phyloP scores from a whole-genome alignment of 2,888 invertebrate species.

The Teleogryllus oceanicus region DNA sequence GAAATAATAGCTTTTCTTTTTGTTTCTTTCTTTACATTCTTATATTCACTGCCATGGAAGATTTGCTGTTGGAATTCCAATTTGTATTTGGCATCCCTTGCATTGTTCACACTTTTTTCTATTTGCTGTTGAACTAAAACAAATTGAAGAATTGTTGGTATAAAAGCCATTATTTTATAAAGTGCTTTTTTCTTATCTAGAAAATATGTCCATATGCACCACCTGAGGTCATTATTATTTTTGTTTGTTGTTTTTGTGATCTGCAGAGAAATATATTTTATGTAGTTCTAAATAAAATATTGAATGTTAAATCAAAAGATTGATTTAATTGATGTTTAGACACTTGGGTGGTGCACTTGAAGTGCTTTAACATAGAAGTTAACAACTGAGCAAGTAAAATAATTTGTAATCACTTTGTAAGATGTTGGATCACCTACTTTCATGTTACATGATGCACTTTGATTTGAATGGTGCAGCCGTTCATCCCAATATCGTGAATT shows the following conservation, averaged over 20 bases:
- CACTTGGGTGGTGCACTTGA: slow-evolving; percentile 28
- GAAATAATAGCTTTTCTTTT: background rate
- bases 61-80: slow-evolving; percentile 18
- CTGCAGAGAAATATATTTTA: slow-evolving; percentile 30
- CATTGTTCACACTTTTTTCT: slow-evolving; percentile 34
- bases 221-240: slow-evolving; percentile 24
- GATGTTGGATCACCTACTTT: slow-evolving; percentile 25
- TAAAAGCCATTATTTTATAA: slow-evolving; percentile 34
- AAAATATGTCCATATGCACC: slow-evolving; percentile 26
- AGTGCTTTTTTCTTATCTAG: slow-evolving; percentile 31
- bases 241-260: slow-evolving; percentile 27
- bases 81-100: slow-evolving; percentile 32
- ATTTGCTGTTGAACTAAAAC: slow-evolving; percentile 30
- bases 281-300: slow-evolving; percentile 4
- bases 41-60: slow-evolving; percentile 33
- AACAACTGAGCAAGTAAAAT: slow-evolving; percentile 23
- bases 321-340: slow-evolving; percentile 20
- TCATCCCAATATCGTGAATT: background rate
- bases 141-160: slow-evolving; percentile 30
- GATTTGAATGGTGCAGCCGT: slow-evolving; percentile 18
- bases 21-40: slow-evolving; percentile 19
- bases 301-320: slow-evolving; percentile 28
- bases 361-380: slow-evolving; percentile 35
- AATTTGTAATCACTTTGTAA: slow-evolving; percentile 26
- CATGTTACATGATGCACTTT: slow-evolving; percentile 21